These are phyloP conservation scores for Austrofundulus limnaeus DNA, from an alignment of 2,113 vertebrate genomes.

Conservation along the genomic window DNA sequence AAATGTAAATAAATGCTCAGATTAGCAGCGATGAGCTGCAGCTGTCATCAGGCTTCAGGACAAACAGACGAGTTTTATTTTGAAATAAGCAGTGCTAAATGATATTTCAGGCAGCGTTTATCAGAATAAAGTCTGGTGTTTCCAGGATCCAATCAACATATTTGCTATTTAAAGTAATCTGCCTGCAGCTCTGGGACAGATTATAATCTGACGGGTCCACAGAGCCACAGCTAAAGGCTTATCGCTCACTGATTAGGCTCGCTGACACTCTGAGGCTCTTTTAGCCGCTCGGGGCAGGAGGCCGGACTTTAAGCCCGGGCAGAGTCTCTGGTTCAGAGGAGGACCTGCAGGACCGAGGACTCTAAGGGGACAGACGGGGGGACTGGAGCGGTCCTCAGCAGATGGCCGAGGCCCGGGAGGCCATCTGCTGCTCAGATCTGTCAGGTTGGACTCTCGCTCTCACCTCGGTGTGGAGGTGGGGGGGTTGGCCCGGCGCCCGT, in stretches of 20 bases:
- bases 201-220: conserved; percentile 62
- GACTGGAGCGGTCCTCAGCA: conserved; percentile 68
- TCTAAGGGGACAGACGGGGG: neutral
- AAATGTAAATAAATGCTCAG: too few species aligned
- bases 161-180: conserved; percentile 73
- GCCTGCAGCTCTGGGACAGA: conserved; percentile 50
- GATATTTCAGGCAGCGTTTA: too few species aligned
- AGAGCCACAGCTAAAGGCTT: conserved; percentile 57
- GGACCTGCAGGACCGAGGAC: neutral
- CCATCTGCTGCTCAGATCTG: conserved; percentile 74
- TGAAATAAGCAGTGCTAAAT: too few species aligned
- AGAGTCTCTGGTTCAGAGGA: conserved; percentile 9
- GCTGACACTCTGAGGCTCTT: conserved; percentile 47
- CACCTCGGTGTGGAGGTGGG: conserved; percentile 22
- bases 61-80: too few species aligned
- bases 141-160: conserved; percentile 51
- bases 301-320: conserved; percentile 30
- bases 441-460: conserved; percentile 34
- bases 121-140: conserved; percentile 30
- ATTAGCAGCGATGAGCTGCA: too few species aligned
- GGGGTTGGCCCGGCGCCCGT: conserved; percentile 34
- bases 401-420: conserved; percentile 69
- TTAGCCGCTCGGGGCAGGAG: conserved; percentile 35
- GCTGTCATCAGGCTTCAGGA: too few species aligned
- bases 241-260: conserved; percentile 70